Evolutionary conservation across 2,113 vertebrate genomes (phyloP), one percentile per base, ranked within the genome.

Genomic region (Anolis sagrei): DNA sequence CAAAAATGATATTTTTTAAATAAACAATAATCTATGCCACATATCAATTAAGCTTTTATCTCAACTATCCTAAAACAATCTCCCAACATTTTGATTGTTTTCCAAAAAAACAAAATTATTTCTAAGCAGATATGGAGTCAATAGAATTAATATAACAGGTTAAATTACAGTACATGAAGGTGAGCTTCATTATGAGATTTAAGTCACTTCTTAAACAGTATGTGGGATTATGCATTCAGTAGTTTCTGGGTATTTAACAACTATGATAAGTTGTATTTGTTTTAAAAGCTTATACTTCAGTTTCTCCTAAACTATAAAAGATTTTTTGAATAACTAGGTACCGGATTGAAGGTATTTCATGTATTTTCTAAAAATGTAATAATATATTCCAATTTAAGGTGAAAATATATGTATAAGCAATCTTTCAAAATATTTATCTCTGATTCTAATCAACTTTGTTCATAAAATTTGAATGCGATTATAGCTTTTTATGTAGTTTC

Each of bases 41-140:
- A 87, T 88, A 83, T 81, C 80, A 72, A 66, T 64, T 62, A 11
- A 54, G 34, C 4, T 76, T 83, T 73, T 3, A 83, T 86, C 6
- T 34, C 29, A 83, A 51, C 61, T 23, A 66, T 10, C 79, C 79
- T 19, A 74, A 23, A 79, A 44, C 58, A 29, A 25, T 29, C 29
- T 68, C 27, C 11, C 62, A 64, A 64, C 62, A 64, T 16, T 25
- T 29, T 29, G 25, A 29, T 9, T 68, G 64, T 29, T 29, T 68
- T 64, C 3, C 9, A 58, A 9, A n/a, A 66, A 16, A 25, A 62
- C 34, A 70, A n/a, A 54, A 2, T 76, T 90, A 90, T 81, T 81
- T 27, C 2, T 34, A 21, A 51, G 64, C 16, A 69, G 18, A 80
- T 48, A 3, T 69, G 39, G 81, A 29, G 0, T 16, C 76, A 85